Evolutionary conservation across 2,888 invertebrate species (phyloP).

Genomic region (Hemicrepidius hirtus): DNA sequence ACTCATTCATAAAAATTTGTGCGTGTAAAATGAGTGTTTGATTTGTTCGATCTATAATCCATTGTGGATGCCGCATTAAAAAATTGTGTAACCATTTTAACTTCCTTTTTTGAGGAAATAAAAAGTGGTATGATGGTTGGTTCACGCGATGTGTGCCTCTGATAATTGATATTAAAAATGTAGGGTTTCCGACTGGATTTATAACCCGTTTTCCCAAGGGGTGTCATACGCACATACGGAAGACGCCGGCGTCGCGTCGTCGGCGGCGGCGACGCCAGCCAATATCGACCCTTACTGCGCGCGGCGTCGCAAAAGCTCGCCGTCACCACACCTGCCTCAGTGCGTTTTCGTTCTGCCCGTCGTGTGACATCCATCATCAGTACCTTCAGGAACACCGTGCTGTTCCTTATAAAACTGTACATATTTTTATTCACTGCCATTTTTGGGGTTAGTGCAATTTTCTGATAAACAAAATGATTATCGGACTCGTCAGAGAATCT

Average conservation of each 20-base stretch:
- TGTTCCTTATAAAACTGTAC: conserved; percentile 35
- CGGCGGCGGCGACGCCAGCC: conserved; percentile 64
- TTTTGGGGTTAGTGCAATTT: conserved; percentile 50
- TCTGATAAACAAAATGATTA: conserved; percentile 79
- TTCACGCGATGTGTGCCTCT: background rate
- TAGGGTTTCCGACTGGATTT: conserved; percentile 32
- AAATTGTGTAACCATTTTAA: too few relatives aligned
- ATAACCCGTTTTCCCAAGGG: conserved; percentile 40
- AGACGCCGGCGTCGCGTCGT: conserved; percentile 55
- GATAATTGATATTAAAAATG: conserved; percentile 34
- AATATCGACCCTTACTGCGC: conserved; percentile 66
- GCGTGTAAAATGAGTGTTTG: conserved; percentile 6
- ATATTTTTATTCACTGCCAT: conserved; percentile 42
- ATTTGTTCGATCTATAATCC: conserved; percentile 4
- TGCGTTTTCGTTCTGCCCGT: conserved; percentile 49
- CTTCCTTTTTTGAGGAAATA: too few relatives aligned
- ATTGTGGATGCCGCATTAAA: too few relatives aligned
- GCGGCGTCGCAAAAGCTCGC: conserved; percentile 68
- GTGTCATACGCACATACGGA: conserved; percentile 53
- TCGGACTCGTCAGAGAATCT: conserved; percentile 92
- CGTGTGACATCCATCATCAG: conserved; percentile 32
- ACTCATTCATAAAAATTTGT: background rate
- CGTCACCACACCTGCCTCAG: conserved; percentile 70
- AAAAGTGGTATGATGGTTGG: too few relatives aligned
- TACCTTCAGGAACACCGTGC: conserved; percentile 42